Conservation (phyloP, 2,888 invertebrate genomes). For the Parelbella ahira region DNA sequence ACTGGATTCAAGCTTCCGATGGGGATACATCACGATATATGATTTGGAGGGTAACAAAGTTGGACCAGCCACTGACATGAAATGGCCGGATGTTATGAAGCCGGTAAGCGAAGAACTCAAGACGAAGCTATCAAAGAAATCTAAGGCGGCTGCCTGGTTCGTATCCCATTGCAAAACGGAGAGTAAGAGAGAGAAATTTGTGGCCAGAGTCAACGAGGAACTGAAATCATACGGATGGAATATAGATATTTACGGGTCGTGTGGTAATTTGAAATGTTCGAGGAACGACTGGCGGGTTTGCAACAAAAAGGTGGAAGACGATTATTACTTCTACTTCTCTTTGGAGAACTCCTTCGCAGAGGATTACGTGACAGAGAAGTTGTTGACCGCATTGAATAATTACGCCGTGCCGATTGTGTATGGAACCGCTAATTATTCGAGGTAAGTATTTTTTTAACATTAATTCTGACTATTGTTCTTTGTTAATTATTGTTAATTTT, state of each 20-base stretch:
- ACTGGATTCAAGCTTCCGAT: constrained; percentile 57
- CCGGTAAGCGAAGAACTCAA: constrained; percentile 39
- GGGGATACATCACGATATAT: constrained; percentile 51
- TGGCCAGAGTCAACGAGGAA: constrained; percentile 31
- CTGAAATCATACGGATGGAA: constrained; percentile 36
- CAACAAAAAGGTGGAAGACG: constrained; percentile 36
- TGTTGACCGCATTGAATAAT: constrained; percentile 61
- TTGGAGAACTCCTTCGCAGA: constrained; percentile 48
- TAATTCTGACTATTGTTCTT: too few relatives aligned
- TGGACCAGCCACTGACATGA: constrained; percentile 46
- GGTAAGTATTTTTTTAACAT: too few relatives aligned
- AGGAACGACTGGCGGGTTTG: constrained; percentile 33
- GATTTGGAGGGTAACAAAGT: constrained; percentile 37
- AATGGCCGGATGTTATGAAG: constrained; percentile 46
- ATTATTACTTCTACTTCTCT: constrained; percentile 53
- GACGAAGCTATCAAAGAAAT: constrained; percentile 35
- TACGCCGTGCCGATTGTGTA: constrained; percentile 83
- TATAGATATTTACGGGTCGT: constrained; percentile 46
- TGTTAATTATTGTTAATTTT: too few relatives aligned
- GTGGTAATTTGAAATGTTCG: constrained; percentile 40
- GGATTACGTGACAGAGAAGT: constrained; percentile 55
- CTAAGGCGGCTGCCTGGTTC: constrained; percentile 47
- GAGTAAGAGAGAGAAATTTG: constrained; percentile 36
- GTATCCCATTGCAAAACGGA: constrained; percentile 43
- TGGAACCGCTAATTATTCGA: constrained; percentile 81